Evolutionary conservation across 2,888 invertebrate genomes (phyloP).

Genomic region (Cyrtodaria siliqua): DNA sequence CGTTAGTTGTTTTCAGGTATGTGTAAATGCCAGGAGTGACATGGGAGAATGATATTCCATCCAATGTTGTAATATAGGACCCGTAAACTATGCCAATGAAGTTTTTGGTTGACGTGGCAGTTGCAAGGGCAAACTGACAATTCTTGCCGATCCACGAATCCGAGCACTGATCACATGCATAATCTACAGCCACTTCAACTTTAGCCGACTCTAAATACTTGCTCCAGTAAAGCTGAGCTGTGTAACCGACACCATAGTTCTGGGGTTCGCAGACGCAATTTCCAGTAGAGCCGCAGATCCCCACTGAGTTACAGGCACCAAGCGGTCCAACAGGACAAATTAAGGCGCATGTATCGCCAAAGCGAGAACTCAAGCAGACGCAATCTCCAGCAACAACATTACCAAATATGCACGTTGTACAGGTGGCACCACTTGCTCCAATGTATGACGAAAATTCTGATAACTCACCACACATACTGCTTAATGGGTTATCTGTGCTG

Average conservation of each 20-base stretch:
- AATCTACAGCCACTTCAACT: conserved; percentile 33
- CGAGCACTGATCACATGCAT: conserved; percentile 69
- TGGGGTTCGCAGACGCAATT: conserved; percentile 65
- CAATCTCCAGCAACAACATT: conserved; percentile 43
- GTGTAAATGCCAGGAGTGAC: conserved; percentile 62
- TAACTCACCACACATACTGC: conserved; percentile 38
- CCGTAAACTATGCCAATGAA: conserved; percentile 61
- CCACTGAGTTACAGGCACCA: conserved; percentile 67
- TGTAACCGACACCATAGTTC: conserved; percentile 52
- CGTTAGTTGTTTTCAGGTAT: conserved; percentile 36
- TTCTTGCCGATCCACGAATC: conserved; percentile 69
- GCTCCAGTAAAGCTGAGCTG: conserved; percentile 62
- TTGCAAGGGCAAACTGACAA: conserved; percentile 66
- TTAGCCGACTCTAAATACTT: conserved; percentile 16
- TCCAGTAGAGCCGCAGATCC: conserved; percentile 63
- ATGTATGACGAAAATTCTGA: conserved; percentile 41
- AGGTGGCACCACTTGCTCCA: conserved; percentile 54
- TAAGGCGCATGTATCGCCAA: conserved; percentile 66
- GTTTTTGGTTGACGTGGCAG: background rate
- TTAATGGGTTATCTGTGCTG: conserved; percentile 42
- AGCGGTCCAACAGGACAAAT: conserved; percentile 61
- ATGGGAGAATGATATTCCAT: conserved; percentile 61
- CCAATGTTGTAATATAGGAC: conserved; percentile 66
- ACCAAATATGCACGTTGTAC: conserved; percentile 67
- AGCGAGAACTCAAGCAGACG: conserved; percentile 65